These are phyloP conservation scores for Limenitis camilla DNA, from an alignment of 2,888 invertebrate genomes.

Conservation along the genomic window DNA sequence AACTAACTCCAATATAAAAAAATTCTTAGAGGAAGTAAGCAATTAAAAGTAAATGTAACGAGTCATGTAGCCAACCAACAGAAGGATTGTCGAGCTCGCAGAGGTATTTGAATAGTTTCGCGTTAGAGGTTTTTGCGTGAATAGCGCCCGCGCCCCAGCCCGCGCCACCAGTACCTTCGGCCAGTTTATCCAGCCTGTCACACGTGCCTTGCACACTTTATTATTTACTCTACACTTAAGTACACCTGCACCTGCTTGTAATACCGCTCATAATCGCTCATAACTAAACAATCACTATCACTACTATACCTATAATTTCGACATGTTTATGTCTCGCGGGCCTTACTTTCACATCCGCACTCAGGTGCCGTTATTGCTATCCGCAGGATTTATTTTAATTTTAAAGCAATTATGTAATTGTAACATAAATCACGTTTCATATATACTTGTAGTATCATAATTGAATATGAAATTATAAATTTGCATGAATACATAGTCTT, in stretches of 20 bases:
- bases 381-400: conserved; percentile 31
- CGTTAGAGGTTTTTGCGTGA: conserved; percentile 50
- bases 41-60: no score
- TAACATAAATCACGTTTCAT: conserved; percentile 15
- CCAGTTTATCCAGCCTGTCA: conserved; percentile 6
- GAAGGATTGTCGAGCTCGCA: conserved; percentile 43
- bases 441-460: conserved; percentile 20
- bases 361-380: conserved; percentile 29
- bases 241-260: conserved; percentile 14
- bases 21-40: no score
- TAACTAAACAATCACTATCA: conserved; percentile 21
- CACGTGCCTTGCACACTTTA: conserved; percentile 18
- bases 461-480: neutral
- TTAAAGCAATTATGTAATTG: conserved; percentile 27
- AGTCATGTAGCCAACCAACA: no score
- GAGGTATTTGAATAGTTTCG: conserved; percentile 46
- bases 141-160: conserved; percentile 23
- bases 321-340: conserved; percentile 23
- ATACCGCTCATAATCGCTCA: conserved; percentile 13
- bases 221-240: conserved; percentile 17
- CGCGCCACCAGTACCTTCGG: conserved; percentile 4
- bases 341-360: conserved; percentile 34
- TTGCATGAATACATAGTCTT: neutral
- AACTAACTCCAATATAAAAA: no score
- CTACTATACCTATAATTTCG: conserved; percentile 23